Conservation (phyloP, 2,113 vertebrate genomes). For the Platichthys flesus region DNA sequence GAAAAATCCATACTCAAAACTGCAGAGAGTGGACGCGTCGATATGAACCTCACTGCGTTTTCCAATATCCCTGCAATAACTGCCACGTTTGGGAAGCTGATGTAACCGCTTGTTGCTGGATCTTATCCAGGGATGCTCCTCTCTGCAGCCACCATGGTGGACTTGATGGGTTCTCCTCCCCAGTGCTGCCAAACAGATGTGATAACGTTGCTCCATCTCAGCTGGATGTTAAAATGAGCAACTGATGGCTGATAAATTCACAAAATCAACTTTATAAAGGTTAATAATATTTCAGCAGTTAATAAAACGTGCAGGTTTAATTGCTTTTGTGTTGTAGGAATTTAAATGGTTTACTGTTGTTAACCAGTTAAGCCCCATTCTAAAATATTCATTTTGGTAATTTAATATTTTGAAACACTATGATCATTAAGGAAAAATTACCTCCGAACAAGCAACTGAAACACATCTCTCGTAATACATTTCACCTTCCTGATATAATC, state of each 20-base stretch:
- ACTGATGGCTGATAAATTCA: background rate
- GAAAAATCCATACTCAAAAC: slow-evolving; percentile 2
- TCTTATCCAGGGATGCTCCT: background rate
- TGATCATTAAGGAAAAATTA: no score
- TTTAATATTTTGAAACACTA: no score
- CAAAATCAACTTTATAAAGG: background rate
- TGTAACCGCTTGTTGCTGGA: background rate
- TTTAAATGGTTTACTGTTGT: background rate
- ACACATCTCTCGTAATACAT: no score
- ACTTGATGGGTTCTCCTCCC: background rate
- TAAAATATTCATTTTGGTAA: no score
- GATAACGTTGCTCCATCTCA: background rate
- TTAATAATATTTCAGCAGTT: background rate
- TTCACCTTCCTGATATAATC: no score
- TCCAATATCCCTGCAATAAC: background rate
- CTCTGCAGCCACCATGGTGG: background rate
- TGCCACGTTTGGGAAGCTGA: background rate
- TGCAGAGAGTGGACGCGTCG: background rate
- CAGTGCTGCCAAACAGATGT: background rate
- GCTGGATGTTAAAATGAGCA: background rate
- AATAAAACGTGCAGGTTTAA: no score
- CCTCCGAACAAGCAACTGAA: no score
- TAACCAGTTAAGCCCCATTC: no score
- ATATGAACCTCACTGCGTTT: slow-evolving; percentile 2
- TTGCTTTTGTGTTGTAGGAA: background rate